phyloP scores from a whole-genome alignment of 2,797 vertebrate genomes.

The Alcedo quadribrachys region DNA sequence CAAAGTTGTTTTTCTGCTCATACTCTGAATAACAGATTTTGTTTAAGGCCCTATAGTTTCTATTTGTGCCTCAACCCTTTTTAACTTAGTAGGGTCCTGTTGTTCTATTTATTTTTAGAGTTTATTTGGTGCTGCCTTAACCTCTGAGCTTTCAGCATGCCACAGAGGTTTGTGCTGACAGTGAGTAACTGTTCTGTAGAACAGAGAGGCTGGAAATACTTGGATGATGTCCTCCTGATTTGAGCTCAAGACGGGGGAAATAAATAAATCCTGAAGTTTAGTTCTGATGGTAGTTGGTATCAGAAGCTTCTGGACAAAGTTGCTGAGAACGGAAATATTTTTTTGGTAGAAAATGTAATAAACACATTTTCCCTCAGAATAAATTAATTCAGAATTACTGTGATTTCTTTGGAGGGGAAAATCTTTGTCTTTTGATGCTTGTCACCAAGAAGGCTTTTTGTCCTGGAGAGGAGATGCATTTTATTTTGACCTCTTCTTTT shows the following conservation, averaged over 20 bases:
- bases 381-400: background rate
- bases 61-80: background rate
- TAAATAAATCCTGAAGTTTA: background rate
- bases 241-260: background rate
- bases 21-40: background rate
- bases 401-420: background rate
- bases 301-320: background rate
- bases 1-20: background rate
- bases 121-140: background rate
- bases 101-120: background rate
- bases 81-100: background rate
- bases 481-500: background rate
- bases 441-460: background rate
- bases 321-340: background rate
- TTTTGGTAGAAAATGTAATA: background rate
- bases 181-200: background rate
- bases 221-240: background rate
- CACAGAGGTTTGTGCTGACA: background rate
- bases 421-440: background rate
- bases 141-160: background rate
- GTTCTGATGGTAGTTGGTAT: background rate
- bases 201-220: background rate
- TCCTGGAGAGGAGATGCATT: background rate
- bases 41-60: background rate
- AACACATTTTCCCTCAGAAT: too few species aligned